Base-by-base conservation (phyloP, 2,888 invertebrate species). In the Pristionchus entomophagus region DNA sequence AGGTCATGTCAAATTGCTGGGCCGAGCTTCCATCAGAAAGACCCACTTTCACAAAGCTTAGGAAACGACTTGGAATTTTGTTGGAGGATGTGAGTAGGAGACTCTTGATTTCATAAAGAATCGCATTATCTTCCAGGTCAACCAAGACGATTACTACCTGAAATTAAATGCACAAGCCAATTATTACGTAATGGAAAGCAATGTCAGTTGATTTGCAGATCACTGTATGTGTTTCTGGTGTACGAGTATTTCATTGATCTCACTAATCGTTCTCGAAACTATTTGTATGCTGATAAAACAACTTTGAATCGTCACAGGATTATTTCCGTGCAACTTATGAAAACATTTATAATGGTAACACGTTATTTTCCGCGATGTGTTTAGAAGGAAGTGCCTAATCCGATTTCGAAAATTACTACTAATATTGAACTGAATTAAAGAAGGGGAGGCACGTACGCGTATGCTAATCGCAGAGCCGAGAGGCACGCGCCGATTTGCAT, bases 141-240 rank as follows among this genome's bases (percentile, higher is more conserved):
- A 49, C 4, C 51, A 49, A 35, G 78, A 51, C n/a, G 51, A 78
- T 6, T 78, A 78, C 51, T 78, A 78, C 17, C 51, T 78, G n/a
- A 51, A 78, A n/a, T 51, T 78, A 6, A 53, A 78, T 32, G 32
- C 49, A 2, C 26, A 78, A 19, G 32, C 49, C 0, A 49, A 78
- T 78, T 78, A 78, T 32, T 65, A 65, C 35, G 65, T 29, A 10
- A 22, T 65, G 17, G 65, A 65, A n/a, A 65, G 65, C 6, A 65
- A 35, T 29, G 35, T 29, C 14, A 59, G 8, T 29, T 59, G 5
- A 59, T 1, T 6, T 29, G 3, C 29, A 29, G 2, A 29, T 59
- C 29, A 12, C 8, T 29, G 2, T 26, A 0, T 8, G 26, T 10
- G 29, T 10, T 26, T 14, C 59, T 59, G 12, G 10, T 59, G 4